A percentile compares a stretch with the other conserved stretches of the same genome.
Evolutionary conservation across 2,888 invertebrate genomes (phyloP).

Genomic region (Priapulus caudatus): DNA sequence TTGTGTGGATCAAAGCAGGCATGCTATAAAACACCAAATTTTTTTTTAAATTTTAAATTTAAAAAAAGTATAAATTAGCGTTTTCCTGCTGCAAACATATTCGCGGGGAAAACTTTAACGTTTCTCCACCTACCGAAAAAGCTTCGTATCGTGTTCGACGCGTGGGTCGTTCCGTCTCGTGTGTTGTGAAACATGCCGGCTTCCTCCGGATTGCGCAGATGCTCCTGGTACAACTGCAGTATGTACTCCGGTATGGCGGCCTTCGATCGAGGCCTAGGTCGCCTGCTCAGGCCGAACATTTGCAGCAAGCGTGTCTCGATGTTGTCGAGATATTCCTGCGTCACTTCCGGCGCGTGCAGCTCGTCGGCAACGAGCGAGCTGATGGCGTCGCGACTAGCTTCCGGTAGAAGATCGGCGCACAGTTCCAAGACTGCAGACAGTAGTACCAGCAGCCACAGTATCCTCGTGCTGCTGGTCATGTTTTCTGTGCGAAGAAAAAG

Average conservation of each 20-base stretch:
- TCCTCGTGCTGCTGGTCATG: not conserved
- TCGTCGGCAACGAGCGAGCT: no score
- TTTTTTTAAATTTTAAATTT: no score
- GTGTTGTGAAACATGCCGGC: slow-evolving; percentile 38
- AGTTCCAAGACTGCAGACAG: not conserved
- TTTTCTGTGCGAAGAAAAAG: not conserved
- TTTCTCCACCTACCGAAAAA: slow-evolving; percentile 27
- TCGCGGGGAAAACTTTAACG: not conserved
- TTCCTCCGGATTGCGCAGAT: slow-evolving; percentile 52
- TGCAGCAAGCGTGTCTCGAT: slow-evolving; percentile 50
- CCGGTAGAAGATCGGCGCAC: not conserved
- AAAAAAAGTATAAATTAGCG: no score
- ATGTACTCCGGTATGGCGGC: slow-evolving; percentile 62
- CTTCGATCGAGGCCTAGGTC: slow-evolving; percentile 44
- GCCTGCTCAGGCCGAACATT: slow-evolving; percentile 47
- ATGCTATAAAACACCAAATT: no score
- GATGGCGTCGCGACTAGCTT: not conserved
- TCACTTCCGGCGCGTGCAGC: no score
- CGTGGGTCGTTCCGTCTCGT: slow-evolving; percentile 21
- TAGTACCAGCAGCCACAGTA: not conserved
- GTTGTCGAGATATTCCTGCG: slow-evolving; percentile 32
- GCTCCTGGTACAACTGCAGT: slow-evolving; percentile 60
- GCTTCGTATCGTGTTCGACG: slow-evolving; percentile 34
- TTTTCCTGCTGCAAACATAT: not conserved
- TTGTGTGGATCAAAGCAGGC: no score